Conservation (phyloP, 2,888 invertebrate genomes). For the Hedya salicella region DNA sequence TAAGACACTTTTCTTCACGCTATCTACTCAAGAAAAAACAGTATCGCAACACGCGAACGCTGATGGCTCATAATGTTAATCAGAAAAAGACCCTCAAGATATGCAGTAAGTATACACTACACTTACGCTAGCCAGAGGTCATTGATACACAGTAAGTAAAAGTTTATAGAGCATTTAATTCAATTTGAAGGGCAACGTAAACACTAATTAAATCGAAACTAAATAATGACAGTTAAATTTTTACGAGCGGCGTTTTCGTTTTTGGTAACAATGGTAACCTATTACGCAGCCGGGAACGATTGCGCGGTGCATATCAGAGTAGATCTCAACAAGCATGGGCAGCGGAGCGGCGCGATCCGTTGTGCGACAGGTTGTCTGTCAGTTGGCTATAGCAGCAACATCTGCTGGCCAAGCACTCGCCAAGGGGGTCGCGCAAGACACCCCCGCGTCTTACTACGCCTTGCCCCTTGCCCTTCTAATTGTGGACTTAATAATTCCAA, state of each 20-base stretch:
- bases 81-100: slow-evolving; percentile 64
- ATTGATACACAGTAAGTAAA: slow-evolving; percentile 59
- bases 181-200: slow-evolving; percentile 49
- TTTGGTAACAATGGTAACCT: slow-evolving; percentile 53
- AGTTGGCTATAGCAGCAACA: slow-evolving; percentile 69
- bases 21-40: slow-evolving; percentile 67
- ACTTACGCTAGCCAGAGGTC: slow-evolving; percentile 54
- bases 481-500: slow-evolving; percentile 62
- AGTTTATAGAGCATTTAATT: slow-evolving; percentile 54
- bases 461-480: slow-evolving; percentile 63
- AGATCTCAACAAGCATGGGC: slow-evolving; percentile 69
- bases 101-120: slow-evolving; percentile 47
- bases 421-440: slow-evolving; percentile 68
- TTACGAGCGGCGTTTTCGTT: slow-evolving; percentile 30
- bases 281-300: slow-evolving; percentile 72
- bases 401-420: slow-evolving; percentile 71
- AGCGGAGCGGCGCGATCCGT: slow-evolving; percentile 80
- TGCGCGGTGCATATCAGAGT: slow-evolving; percentile 68
- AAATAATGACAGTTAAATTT: slow-evolving; percentile 27
- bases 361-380: slow-evolving; percentile 83
- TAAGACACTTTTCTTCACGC: slow-evolving; percentile 60
- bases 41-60: slow-evolving; percentile 75
- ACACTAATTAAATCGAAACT: slow-evolving; percentile 28
- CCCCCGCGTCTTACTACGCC: slow-evolving; percentile 74
- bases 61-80: slow-evolving; percentile 63